A percentile compares a stretch with the other conserved stretches of the same genome.
Conservation (phyloP, 1,140 invertebrate genomes). For the Pseudachorutes palmiensis region DNA sequence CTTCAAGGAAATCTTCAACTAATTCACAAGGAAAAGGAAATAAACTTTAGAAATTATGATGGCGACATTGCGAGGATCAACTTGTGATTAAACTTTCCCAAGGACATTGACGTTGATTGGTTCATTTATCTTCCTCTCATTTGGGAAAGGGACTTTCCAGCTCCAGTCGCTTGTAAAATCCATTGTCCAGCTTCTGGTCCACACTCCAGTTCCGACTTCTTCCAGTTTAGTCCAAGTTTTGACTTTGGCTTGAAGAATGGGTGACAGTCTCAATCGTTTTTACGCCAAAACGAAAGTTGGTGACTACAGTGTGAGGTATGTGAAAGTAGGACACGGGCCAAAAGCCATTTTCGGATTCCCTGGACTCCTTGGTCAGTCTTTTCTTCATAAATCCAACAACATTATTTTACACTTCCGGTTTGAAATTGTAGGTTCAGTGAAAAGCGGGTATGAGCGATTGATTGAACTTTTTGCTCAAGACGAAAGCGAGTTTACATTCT, state of each 20-base stretch:
- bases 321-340: conserved; percentile 2
- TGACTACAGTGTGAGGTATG: neutral
- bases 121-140: neutral
- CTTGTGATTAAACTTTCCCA: too few relatives aligned
- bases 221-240: neutral
- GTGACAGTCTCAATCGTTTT: neutral
- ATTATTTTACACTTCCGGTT: neutral
- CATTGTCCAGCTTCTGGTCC: neutral
- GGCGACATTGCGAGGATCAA: too few relatives aligned
- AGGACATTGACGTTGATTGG: too few relatives aligned
- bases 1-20: too few relatives aligned
- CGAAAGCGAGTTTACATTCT: neutral
- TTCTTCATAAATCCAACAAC: neutral
- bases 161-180: neutral
- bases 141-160: neutral
- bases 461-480: neutral
- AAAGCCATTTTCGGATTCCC: conserved; percentile 2
- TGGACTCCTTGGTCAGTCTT: neutral
- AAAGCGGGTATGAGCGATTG: neutral
- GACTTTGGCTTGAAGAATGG: neutral
- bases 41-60: too few relatives aligned
- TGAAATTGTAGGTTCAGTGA: neutral
- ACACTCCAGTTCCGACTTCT: neutral
- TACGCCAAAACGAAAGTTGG: neutral
- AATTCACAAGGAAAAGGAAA: too few relatives aligned